Base-by-base conservation (phyloP, 2,888 invertebrate species). In the Harmothoe impar region DNA sequence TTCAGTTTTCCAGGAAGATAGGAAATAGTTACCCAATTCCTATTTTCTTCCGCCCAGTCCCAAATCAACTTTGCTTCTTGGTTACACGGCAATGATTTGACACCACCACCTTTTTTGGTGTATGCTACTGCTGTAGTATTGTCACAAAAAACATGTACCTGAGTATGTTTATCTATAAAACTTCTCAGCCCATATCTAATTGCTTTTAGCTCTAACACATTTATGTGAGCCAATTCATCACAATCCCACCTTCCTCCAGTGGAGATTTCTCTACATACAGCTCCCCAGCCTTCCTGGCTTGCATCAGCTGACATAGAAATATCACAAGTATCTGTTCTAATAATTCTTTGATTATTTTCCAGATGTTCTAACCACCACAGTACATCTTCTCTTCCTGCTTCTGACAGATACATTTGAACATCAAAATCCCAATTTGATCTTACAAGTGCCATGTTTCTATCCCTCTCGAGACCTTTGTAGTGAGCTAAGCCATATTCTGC, bases 401-500 rank as follows among this genome's bases (percentile, higher is more conserved):
- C 7, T 10, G 81, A 81, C 31, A 81, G 29, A 31, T 7, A 17
- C 33, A 81, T 81, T 31, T 81, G 10, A 15, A 3, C 81, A 12
- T 81, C 81, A 23, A 81, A 81, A 31, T 81, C 7, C 20, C 33
- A 7, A 81, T 12, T n/a, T 15, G 7, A 3, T 35, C 7, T 23
- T 81, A 20, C n/a, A 7, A 81, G n/a, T 12, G 81, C 81, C 31
- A 20, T 35, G 81, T 20, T 81, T 81, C 31, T 81, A 17, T 31
- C 25, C 17, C 33, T 15, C 31, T 81, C 81, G 7, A 81, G n/a
- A 3, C 10, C 10, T 31, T 81, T 81, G 10, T 12, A 7, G n/a
- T 81, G 81, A 31, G 33, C 43, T 81, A 81, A 31, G 12, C 81
- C 81, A 23, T 81, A 81, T 5, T 81, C 81, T 81, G n/a, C 31